A percentile compares a stretch with the other conserved stretches of the same genome.
These are phyloP conservation scores for Dromas ardeola DNA, from an alignment of 2,113 vertebrate genomes.

Conservation along the genomic window DNA sequence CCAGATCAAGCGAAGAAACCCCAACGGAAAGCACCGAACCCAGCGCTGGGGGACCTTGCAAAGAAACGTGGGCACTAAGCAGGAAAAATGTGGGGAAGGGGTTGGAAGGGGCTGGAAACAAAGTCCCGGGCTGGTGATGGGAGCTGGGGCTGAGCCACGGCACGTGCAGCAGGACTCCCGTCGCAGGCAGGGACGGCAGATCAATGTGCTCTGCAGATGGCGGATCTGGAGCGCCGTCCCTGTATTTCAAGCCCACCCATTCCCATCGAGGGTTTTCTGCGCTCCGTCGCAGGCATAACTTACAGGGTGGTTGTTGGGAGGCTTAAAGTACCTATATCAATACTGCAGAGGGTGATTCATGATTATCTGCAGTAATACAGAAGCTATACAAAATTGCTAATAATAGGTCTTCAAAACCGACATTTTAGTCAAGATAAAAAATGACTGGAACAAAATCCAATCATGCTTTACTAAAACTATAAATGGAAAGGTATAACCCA, in stretches of 20 bases:
- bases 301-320: constrained; percentile 5
- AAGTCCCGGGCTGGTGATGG: neutral
- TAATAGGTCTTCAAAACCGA: constrained; percentile 59
- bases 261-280: neutral
- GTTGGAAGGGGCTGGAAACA: neutral
- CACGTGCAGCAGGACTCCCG: neutral
- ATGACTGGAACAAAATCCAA: constrained; percentile 47
- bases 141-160: neutral
- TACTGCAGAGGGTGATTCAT: constrained; percentile 71
- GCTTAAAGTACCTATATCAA: constrained; percentile 57
- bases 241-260: neutral
- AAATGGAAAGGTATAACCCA: constrained; percentile 62
- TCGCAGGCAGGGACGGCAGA: fast-evolving
- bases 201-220: neutral
- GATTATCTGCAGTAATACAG: constrained; percentile 64
- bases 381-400: constrained; percentile 59
- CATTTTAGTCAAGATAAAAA: constrained; percentile 61
- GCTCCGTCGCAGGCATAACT: neutral
- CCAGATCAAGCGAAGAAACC: neutral
- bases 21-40: neutral
- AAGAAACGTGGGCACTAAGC: neutral
- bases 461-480: constrained; percentile 44
- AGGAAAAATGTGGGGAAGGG: neutral
- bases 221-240: neutral
- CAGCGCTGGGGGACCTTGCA: neutral